Percentiles rank a stretch among this genome's conserved stretches.
phyloP scores from a whole-genome alignment of 2,113 vertebrate species.

The Pomatorhinus ruficollis region DNA sequence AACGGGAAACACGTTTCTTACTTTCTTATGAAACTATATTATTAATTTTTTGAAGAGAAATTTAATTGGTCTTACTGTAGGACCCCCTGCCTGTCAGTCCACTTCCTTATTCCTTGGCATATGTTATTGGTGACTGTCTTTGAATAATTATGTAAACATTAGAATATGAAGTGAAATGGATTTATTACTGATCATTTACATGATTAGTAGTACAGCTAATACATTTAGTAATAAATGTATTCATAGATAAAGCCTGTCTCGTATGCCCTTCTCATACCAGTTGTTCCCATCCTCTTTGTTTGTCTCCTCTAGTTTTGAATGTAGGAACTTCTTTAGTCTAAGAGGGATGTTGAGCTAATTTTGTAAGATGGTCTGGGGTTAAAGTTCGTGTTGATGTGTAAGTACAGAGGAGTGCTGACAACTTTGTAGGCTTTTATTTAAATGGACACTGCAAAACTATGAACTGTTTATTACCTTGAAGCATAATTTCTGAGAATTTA shows the following conservation, averaged over 20 bases:
- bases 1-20: background rate
- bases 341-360: background rate
- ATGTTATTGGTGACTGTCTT: background rate
- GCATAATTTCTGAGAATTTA: background rate
- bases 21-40: background rate
- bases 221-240: background rate
- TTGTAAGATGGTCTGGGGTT: background rate
- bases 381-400: background rate
- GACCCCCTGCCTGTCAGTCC: background rate
- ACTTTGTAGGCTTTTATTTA: background rate
- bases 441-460: background rate
- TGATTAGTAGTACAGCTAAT: background rate
- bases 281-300: background rate
- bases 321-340: background rate
- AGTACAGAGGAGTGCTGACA: background rate
- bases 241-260: background rate
- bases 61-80: background rate
- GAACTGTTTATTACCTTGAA: constrained; percentile 4
- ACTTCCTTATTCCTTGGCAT: background rate
- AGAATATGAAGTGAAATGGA: background rate
- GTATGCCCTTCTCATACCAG: background rate
- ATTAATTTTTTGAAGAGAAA: background rate
- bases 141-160: background rate
- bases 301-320: constrained; percentile 22
- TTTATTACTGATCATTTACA: background rate